Evolutionary conservation across 2,888 invertebrate species (phyloP).

Genomic region (Ophion ventricosus): DNA sequence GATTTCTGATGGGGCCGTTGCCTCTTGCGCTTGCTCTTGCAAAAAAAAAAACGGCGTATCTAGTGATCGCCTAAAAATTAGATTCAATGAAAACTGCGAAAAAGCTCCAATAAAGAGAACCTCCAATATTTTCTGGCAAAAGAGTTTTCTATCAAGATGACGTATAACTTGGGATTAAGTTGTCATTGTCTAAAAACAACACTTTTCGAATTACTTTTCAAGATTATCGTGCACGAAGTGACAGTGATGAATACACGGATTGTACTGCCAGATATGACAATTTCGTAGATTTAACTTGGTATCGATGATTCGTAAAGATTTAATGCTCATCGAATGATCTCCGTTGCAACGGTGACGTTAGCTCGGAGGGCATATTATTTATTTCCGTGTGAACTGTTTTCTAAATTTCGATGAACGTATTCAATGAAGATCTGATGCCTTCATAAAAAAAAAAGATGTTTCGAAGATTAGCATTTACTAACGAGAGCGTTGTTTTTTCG

Average conservation of each 20-base stretch:
- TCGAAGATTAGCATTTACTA: conserved; percentile 10
- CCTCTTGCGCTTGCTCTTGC: neutral
- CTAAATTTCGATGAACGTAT: neutral
- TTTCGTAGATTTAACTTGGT: neutral
- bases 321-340: too few relatives aligned
- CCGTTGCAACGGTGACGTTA: too few relatives aligned
- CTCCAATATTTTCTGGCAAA: neutral
- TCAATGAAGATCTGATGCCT: neutral
- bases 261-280: neutral
- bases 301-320: neutral
- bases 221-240: neutral
- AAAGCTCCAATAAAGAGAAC: neutral
- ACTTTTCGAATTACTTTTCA: neutral
- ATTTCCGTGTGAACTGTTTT: neutral
- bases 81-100: neutral
- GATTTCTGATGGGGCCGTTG: neutral
- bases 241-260: neutral
- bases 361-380: neutral
- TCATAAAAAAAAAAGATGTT: conserved; percentile 1
- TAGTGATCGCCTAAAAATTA: neutral
- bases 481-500: neutral
- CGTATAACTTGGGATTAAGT: neutral
- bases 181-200: neutral
- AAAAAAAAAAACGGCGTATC: neutral
- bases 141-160: neutral